A percentile compares a stretch with the other conserved stretches of the same genome.
Conservation (phyloP, 1,140 invertebrate species). For the Microplitis mediator region DNA sequence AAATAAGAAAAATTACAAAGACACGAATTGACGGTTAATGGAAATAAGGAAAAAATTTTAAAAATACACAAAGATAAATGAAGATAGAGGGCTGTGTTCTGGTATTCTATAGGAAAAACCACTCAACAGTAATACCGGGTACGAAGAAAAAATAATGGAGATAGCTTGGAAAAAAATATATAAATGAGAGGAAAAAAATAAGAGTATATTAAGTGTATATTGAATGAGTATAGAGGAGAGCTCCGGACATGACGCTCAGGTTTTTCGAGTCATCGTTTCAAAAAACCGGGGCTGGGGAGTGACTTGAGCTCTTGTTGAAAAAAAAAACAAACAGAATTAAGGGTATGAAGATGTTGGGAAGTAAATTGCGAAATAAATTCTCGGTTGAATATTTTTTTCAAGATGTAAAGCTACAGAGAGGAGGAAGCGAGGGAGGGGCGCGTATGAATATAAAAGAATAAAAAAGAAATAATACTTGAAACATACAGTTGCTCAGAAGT, state of each 20-base stretch:
- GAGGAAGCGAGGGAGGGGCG: too few relatives aligned
- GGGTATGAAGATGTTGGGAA: constrained; percentile 11
- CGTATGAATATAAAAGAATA: too few relatives aligned
- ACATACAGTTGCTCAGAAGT: not conserved
- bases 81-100: not conserved
- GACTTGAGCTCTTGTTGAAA: too few relatives aligned
- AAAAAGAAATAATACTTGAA: too few relatives aligned
- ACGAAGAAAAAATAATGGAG: not conserved
- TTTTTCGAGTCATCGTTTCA: not conserved
- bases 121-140: not conserved
- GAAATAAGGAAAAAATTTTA: not conserved
- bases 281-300: not conserved
- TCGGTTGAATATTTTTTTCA: constrained; percentile 13
- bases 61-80: not conserved
- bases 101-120: not conserved
- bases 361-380: constrained; percentile 25
- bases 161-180: not conserved
- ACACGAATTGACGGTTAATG: too few relatives aligned
- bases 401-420: not conserved
- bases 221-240: not conserved
- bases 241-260: not conserved
- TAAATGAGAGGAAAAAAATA: not conserved
- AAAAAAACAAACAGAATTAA: not conserved
- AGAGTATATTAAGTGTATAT: not conserved
- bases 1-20: not conserved